A percentile compares a stretch with the other conserved stretches of the same genome.
These are phyloP conservation scores for Grantiella picta DNA, from an alignment of 2,113 vertebrate genomes.

Conservation along the genomic window DNA sequence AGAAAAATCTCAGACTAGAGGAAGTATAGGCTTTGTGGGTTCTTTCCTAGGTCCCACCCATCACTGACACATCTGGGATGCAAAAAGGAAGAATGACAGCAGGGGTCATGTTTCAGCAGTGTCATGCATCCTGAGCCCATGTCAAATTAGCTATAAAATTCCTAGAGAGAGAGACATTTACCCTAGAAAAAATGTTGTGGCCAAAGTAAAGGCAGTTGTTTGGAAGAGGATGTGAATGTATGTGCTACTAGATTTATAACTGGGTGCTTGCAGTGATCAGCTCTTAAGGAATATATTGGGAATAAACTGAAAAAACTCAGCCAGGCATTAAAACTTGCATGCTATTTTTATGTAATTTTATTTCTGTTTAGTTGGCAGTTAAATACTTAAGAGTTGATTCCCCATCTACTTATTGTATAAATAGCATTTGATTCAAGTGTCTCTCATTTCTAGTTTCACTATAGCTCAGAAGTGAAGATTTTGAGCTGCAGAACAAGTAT, in stretches of 20 bases:
- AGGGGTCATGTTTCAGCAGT: not conserved
- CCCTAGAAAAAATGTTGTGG: not conserved
- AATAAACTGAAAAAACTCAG: not conserved
- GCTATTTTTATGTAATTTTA: not conserved
- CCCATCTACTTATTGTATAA: not conserved
- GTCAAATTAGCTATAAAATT: not conserved
- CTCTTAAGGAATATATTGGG: not conserved
- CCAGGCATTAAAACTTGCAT: not conserved
- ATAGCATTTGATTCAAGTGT: not conserved
- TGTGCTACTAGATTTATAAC: not conserved
- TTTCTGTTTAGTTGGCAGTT: not conserved
- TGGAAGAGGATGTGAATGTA: not conserved
- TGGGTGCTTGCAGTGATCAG: not conserved
- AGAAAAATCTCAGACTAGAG: conserved; percentile 6
- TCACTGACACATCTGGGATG: not conserved
- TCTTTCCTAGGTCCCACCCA: not conserved
- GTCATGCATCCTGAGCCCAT: not conserved
- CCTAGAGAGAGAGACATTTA: not conserved
- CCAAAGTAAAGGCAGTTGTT: not conserved
- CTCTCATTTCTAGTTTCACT: not conserved
- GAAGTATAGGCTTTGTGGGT: conserved; percentile 1
- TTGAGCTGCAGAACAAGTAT: not conserved
- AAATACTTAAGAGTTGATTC: not conserved
- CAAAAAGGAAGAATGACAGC: not conserved
- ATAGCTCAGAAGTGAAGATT: not conserved